Percentiles rank a stretch among this genome's conserved stretches.
phyloP scores from a whole-genome alignment of 92 coral and sea anemone species.

The Siderastrea radians region DNA sequence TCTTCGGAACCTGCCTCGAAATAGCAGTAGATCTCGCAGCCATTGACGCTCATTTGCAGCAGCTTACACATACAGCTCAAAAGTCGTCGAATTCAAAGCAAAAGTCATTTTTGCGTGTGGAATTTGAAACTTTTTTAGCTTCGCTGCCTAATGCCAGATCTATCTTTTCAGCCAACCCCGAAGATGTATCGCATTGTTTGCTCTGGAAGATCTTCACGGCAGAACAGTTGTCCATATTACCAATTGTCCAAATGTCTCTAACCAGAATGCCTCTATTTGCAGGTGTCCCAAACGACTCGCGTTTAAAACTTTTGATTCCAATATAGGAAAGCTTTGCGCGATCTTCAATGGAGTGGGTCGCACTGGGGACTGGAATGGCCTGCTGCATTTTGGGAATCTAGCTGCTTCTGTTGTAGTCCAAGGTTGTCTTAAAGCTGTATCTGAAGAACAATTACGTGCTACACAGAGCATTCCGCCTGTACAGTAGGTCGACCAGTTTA shows the following conservation, averaged over 20 bases:
- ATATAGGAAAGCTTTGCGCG: conserved; percentile 58
- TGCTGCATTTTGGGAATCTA: too few relatives aligned
- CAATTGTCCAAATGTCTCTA: conserved; percentile 22
- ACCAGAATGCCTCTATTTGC: conserved; percentile 37
- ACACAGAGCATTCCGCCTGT: too few relatives aligned
- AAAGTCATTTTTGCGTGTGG: conserved; percentile 56
- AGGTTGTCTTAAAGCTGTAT: too few relatives aligned
- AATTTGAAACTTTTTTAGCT: conserved; percentile 43
- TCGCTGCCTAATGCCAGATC: conserved; percentile 40
- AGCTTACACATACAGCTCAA: conserved; percentile 30
- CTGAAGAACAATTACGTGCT: too few relatives aligned
- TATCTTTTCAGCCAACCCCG: conserved; percentile 56
- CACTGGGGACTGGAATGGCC: too few relatives aligned
- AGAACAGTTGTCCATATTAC: conserved; percentile 38
- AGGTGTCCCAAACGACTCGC: conserved; percentile 59
- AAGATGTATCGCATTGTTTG: conserved; percentile 60
- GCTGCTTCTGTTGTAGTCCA: too few relatives aligned
- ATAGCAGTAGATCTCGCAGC: conserved; percentile 29
- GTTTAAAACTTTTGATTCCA: conserved; percentile 62
- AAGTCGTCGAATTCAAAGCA: conserved; percentile 61
- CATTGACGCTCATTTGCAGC: conserved; percentile 51
- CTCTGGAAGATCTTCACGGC: conserved; percentile 55
- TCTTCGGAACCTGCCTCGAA: conserved; percentile 21
- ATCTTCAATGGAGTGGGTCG: too few relatives aligned
- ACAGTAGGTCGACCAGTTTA: too few relatives aligned